A percentile compares a stretch with the other conserved stretches of the same genome.
Conservation (phyloP, 2,797 vertebrate genomes). For the Spinibarbus caldwelli region DNA sequence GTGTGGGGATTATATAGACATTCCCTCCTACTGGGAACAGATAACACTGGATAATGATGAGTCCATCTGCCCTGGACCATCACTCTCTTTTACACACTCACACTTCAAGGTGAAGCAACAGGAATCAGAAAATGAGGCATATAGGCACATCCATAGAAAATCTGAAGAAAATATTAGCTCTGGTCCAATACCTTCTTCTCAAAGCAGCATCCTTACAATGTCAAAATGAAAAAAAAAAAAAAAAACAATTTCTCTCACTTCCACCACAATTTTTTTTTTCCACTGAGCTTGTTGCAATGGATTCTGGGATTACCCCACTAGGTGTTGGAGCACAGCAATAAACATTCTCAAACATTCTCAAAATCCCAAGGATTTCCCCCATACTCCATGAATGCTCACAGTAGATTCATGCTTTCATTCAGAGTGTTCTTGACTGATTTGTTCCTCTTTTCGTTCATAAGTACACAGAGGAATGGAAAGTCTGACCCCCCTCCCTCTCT, state of each 20-base stretch:
- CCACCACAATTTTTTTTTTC: not conserved
- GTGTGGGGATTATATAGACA: slow-evolving; percentile 37
- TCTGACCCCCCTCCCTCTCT: slow-evolving; percentile 31
- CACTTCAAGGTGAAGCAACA: slow-evolving; percentile 15
- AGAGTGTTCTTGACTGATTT: slow-evolving; percentile 25
- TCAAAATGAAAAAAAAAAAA: not conserved
- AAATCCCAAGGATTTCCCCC: not conserved
- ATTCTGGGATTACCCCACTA: not conserved
- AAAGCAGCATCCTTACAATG: not conserved
- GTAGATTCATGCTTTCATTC: slow-evolving; percentile 23
- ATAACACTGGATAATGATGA: slow-evolving; percentile 40
- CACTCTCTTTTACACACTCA: slow-evolving; percentile 29
- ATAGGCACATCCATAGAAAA: not conserved
- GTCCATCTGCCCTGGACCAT: slow-evolving; percentile 33
- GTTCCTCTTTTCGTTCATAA: slow-evolving; percentile 37
- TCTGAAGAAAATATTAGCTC: not conserved
- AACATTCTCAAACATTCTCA: not conserved
- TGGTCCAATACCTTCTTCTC: not conserved
- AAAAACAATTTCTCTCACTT: not conserved
- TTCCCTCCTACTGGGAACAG: slow-evolving; percentile 45
- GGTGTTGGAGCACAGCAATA: not conserved
- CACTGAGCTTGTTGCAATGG: not conserved
- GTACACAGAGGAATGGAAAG: slow-evolving; percentile 54
- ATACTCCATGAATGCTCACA: not conserved
- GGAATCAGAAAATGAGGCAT: not conserved